Evolutionary conservation across 2,797 vertebrate species (phyloP), one percentile per base, ranked within the genome.

Genomic region (Aldrovandia affinis): DNA sequence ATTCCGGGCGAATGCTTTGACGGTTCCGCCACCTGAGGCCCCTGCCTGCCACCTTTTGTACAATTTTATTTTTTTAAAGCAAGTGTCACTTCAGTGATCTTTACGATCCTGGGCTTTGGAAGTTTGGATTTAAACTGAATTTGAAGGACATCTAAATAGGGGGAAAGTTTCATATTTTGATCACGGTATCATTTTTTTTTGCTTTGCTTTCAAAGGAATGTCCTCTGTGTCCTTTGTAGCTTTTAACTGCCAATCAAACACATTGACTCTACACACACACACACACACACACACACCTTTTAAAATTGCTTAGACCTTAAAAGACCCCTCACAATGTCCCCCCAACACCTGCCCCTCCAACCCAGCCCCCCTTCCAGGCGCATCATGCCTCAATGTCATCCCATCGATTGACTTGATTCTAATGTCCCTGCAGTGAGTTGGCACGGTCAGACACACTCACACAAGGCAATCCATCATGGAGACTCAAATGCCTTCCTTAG

Each of bases 311-410:
- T 47, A 59, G 84, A 88, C 89, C 39, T 39, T 70, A 39, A 75
- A 42, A 44, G 39, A 42, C 36, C 70, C 39, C 18, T 75, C 70
- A 22, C 8, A 44, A 42, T 42, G 78, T 84, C 81, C 88, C 83
- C 88, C 85, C 65, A 85, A 85, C 89, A 83, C 84, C 87, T 85
- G 89, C 89, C 89, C 59, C 54, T 25, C 80, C 85, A n/a, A n/a
- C 82, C 85, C 73, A 5, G 15, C 36, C 84, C 86, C 81, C 55
- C 92, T 93, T 93, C 91, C 92, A 89, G 85, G 93, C 89, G 89
- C 88, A 95, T 96, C 95, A 96, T 95, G 94, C 93, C 92, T 96
- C 95, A 96, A 87, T 85, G 92, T 94, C 96, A 95, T 91, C 88
- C 90, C 94, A 93, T 94, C 90, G 94, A 96, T 95, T 89, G 95